Evolutionary conservation across 1,140 invertebrate species (phyloP), one percentile per base, ranked within the genome.

Genomic region (Ephestia elutella): DNA sequence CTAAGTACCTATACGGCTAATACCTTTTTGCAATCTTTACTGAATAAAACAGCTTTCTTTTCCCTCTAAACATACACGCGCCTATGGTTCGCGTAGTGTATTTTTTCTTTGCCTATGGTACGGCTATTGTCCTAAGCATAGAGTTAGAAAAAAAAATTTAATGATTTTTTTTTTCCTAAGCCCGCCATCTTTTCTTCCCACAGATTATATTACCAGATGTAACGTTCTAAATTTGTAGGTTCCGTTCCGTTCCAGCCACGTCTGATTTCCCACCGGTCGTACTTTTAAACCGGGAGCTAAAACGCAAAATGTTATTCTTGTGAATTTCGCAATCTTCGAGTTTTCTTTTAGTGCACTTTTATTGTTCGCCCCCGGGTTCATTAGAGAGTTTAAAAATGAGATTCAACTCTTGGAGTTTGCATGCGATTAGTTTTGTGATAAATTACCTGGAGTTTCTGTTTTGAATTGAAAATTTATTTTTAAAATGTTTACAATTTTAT

Each of bases 251-350:
- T 10, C n/a, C 18, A 32, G 10, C 67, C 68, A 63, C 67, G 66
- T 70, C 67, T 84, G 81, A 84, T 86, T 86, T 84, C 83, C 83
- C 81, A 74, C 63, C 78, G 83, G 83, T 73, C 74, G 73, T 79
- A 76, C 81, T 84, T 83, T 78, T 71, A 82, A 80, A 82, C 62
- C 57, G 70, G 62, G 64, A 68, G 74, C 68, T 73, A 68, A 70
- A 72, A 65, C 63, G 65, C 65, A 64, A 70, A 72, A 70, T 71
- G 67, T 75, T 75, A 62, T 69, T 60, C 63, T 69, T 65, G 59
- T 55, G 61, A 72, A 68, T 70, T 73, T 70, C 59, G 66, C 65
- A 44, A 44, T 15, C 38, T 44, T 10, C 0, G 13, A 44, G 38
- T 17, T 44, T 44, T 44, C 38, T 44, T 44, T 44, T 44, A 44